phyloP scores from a whole-genome alignment of 1,140 invertebrate species.

The Fopius arisanus region DNA sequence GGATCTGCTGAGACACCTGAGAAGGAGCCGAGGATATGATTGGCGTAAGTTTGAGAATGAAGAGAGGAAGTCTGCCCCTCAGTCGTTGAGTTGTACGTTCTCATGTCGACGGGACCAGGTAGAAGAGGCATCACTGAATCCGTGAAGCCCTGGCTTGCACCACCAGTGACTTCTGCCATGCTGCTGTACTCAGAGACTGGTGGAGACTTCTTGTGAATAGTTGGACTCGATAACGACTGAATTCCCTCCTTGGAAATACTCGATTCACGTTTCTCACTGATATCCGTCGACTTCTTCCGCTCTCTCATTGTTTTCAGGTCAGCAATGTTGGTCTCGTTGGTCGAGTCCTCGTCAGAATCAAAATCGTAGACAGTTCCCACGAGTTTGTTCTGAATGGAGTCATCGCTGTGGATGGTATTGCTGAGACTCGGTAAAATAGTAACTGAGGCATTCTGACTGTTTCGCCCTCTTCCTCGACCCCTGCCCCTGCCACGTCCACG shows the following conservation, averaged over 20 bases:
- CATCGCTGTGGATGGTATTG: slow-evolving; percentile 58
- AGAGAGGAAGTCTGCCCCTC: slow-evolving; percentile 64
- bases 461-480: slow-evolving; percentile 69
- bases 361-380: slow-evolving; percentile 88
- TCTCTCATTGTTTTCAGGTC: slow-evolving; percentile 83
- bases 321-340: slow-evolving; percentile 77
- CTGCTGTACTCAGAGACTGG: slow-evolving; percentile 42
- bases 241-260: slow-evolving; percentile 63
- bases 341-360: slow-evolving; percentile 83
- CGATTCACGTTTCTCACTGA: slow-evolving; percentile 70
- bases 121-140: slow-evolving; percentile 75
- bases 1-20: slow-evolving; percentile 70
- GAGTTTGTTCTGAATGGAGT: slow-evolving; percentile 77
- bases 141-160: slow-evolving; percentile 57
- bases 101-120: slow-evolving; percentile 86
- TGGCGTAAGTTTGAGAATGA: slow-evolving; percentile 67
- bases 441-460: slow-evolving; percentile 57
- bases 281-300: slow-evolving; percentile 78
- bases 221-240: slow-evolving; percentile 59
- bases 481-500: slow-evolving; percentile 75
- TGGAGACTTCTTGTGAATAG: slow-evolving; percentile 44
- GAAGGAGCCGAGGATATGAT: slow-evolving; percentile 73
- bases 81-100: slow-evolving; percentile 75
- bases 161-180: slow-evolving; percentile 35
- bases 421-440: slow-evolving; percentile 42